Evolutionary conservation across 2,113 vertebrate species (phyloP).

Genomic region (Dicerorhinus sumatrensis): DNA sequence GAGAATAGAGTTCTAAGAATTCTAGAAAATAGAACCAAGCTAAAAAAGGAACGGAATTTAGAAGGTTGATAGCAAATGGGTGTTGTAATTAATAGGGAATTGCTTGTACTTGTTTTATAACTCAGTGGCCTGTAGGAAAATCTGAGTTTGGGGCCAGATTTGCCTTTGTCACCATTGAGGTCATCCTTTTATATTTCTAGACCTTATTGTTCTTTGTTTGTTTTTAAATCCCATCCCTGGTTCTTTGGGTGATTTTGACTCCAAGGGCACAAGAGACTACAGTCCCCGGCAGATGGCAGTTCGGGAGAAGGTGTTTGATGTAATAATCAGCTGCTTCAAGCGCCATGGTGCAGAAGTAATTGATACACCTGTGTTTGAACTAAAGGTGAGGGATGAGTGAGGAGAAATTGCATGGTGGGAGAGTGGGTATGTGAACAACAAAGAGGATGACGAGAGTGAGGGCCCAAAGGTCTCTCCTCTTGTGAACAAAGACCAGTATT

Average conservation of each 20-base stretch:
- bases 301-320: constrained; percentile 95
- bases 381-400: constrained; percentile 91
- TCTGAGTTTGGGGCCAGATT: not conserved
- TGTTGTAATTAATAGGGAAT: not conserved
- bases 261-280: constrained; percentile 96
- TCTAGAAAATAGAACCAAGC: constrained; percentile 36
- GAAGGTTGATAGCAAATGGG: not conserved
- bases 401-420: not conserved
- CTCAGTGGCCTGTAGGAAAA: not conserved
- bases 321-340: constrained; percentile 94
- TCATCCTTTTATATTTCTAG: constrained; percentile 43
- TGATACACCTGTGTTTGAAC: constrained; percentile 97
- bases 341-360: constrained; percentile 98
- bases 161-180: constrained; percentile 2
- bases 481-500: not conserved
- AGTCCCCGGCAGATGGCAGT: constrained; percentile 98
- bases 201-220: constrained; percentile 32
- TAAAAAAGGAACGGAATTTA: not conserved
- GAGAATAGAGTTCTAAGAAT: constrained; percentile 46
- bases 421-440: not conserved
- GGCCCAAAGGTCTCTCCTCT: not conserved
- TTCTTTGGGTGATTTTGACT: constrained; percentile 60
- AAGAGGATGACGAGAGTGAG: not conserved
- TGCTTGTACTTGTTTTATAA: not conserved
- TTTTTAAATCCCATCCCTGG: constrained; percentile 60